Evolutionary conservation across 2,797 vertebrate genomes (phyloP).

Genomic region (Buphagus erythrorhynchus): DNA sequence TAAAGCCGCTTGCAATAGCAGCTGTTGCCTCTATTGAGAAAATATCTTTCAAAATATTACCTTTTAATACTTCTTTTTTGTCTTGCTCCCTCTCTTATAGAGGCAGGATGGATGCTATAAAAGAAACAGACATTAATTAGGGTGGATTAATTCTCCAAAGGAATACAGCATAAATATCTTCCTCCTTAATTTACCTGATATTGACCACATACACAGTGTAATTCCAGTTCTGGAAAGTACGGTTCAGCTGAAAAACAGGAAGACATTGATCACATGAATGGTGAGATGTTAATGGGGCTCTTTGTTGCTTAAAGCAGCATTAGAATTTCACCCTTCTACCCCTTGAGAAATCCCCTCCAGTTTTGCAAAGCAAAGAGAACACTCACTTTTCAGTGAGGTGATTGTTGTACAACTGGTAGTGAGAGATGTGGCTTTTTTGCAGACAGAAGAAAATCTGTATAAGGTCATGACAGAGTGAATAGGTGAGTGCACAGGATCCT

Average conservation of each 20-base stretch:
- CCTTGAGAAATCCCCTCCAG: background rate
- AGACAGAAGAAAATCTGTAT: background rate
- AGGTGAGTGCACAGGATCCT: background rate
- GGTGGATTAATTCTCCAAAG: background rate
- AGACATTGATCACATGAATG: slow-evolving; percentile 8
- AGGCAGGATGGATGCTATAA: slow-evolving; percentile 64
- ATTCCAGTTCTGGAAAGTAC: slow-evolving; percentile 90
- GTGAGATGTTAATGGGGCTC: background rate
- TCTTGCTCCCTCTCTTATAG: slow-evolving; percentile 61
- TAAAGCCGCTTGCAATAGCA: background rate
- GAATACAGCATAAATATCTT: background rate
- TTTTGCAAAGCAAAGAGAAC: background rate
- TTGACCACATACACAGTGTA: slow-evolving; percentile 82
- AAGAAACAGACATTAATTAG: background rate
- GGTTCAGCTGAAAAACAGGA: slow-evolving; percentile 87
- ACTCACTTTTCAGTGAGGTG: background rate
- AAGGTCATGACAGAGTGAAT: background rate
- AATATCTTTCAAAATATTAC: slow-evolving; percentile 53
- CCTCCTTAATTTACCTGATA: slow-evolving; percentile 84
- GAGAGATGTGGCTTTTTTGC: background rate
- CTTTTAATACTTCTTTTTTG: slow-evolving; percentile 76
- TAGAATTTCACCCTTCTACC: background rate
- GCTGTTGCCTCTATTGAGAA: background rate
- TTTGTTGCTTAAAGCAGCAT: background rate
- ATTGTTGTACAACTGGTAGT: background rate